phyloP scores from a whole-genome alignment of 2,888 invertebrate genomes.

The Halictus ligatus region DNA sequence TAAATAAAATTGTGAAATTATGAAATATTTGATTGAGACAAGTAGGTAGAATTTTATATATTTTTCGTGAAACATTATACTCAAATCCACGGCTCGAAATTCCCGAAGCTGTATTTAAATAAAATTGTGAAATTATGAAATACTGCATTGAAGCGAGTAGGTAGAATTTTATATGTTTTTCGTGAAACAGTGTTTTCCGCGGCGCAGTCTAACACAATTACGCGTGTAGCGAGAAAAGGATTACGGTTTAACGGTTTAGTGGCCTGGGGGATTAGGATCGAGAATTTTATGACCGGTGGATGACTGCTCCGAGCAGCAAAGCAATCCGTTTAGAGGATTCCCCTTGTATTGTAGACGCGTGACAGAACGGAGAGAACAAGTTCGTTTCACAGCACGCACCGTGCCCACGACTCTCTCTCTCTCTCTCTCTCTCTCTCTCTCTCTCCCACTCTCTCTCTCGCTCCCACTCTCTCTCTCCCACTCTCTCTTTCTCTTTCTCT shows the following conservation, averaged over 20 bases:
- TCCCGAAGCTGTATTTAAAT: neutral
- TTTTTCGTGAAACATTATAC: neutral
- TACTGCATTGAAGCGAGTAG: too few species aligned
- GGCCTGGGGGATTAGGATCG: slow-evolving; percentile 9
- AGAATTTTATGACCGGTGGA: slow-evolving; percentile 12
- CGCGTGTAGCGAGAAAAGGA: slow-evolving; percentile 17
- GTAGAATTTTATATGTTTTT: too few species aligned
- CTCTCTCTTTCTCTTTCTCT: neutral
- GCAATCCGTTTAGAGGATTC: neutral
- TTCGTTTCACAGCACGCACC: neutral
- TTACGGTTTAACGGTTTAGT: neutral
- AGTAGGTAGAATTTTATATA: neutral
- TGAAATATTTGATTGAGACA: neutral
- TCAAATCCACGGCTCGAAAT: neutral
- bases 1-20: neutral
- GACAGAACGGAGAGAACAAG: neutral
- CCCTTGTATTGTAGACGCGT: neutral
- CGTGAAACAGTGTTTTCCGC: neutral
- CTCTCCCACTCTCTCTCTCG: too few species aligned
- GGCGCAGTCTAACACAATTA: neutral
- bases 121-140: too few species aligned
- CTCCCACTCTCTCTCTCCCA: too few species aligned
- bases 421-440: too few species aligned
- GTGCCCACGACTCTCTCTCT: neutral
- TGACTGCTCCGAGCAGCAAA: neutral